Conservation (phyloP, 2,113 vertebrate genomes). For the Maccullochella peelii region DNA sequence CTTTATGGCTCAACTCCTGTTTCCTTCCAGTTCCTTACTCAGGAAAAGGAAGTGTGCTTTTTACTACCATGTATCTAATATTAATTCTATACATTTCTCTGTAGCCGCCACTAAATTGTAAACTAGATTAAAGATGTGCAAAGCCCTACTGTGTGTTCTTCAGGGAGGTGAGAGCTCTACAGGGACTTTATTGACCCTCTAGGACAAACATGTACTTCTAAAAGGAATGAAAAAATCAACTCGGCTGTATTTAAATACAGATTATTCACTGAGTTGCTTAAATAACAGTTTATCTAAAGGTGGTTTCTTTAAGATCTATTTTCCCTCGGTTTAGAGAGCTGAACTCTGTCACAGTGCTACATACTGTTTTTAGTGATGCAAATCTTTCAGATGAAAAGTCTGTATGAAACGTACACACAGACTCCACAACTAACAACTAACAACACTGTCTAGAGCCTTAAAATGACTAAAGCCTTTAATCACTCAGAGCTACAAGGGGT, state of each 20-base stretch:
- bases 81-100: slow-evolving; percentile 32
- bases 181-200: background rate
- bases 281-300: background rate
- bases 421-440: too few species aligned
- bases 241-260: background rate
- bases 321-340: background rate
- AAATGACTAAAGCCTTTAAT: background rate
- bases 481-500: background rate
- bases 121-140: slow-evolving; percentile 33
- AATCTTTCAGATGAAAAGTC: background rate
- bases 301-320: background rate
- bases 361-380: background rate
- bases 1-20: slow-evolving; percentile 68
- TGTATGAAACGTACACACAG: background rate
- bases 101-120: slow-evolving; percentile 23
- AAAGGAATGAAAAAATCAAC: slow-evolving; percentile 3
- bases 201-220: slow-evolving; percentile 13
- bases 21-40: slow-evolving; percentile 37
- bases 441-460: background rate
- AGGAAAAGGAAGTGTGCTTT: slow-evolving; percentile 49
- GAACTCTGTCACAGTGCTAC: background rate
- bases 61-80: slow-evolving; percentile 18
- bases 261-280: background rate
- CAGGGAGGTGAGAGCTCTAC: background rate
- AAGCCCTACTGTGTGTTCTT: slow-evolving; percentile 15